Evolutionary conservation across 2,113 vertebrate genomes (phyloP).

Genomic region (Hassar affinis): DNA sequence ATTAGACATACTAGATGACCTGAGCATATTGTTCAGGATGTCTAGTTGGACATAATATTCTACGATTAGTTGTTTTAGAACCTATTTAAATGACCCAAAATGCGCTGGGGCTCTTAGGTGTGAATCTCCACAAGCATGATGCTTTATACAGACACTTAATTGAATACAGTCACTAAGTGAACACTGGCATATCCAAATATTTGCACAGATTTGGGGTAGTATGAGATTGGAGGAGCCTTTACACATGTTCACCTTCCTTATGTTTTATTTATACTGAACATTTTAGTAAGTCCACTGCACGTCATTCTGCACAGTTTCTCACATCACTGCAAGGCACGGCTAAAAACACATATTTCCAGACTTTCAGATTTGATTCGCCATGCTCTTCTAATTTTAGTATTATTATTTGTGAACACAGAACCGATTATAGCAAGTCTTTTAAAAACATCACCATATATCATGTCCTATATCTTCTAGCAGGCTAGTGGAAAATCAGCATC

Average conservation of each 20-base stretch:
- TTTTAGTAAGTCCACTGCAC: not conserved
- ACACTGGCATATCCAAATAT: not conserved
- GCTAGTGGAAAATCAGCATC: not conserved
- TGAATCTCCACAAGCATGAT: not conserved
- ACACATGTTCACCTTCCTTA: not conserved
- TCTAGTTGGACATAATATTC: constrained; percentile 6
- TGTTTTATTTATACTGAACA: not conserved
- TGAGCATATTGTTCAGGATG: constrained; percentile 34
- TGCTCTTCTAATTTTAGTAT: not conserved
- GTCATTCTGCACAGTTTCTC: not conserved
- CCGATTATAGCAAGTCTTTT: not conserved
- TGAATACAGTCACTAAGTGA: too few species aligned
- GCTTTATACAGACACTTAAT: not conserved
- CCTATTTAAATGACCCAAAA: constrained; percentile 6
- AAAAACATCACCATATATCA: not conserved
- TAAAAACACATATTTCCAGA: not conserved
- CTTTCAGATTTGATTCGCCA: not conserved
- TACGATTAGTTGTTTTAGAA: not conserved
- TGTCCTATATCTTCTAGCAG: not conserved
- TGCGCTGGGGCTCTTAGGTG: not conserved
- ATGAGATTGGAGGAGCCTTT: not conserved
- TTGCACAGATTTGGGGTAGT: not conserved
- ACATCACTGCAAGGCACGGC: not conserved
- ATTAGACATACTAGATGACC: constrained; percentile 4
- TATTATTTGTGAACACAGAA: not conserved